Percentiles rank a stretch among this genome's conserved stretches.
Conservation (phyloP, 2,797 vertebrate species). For the Perodicticus potto region DNA sequence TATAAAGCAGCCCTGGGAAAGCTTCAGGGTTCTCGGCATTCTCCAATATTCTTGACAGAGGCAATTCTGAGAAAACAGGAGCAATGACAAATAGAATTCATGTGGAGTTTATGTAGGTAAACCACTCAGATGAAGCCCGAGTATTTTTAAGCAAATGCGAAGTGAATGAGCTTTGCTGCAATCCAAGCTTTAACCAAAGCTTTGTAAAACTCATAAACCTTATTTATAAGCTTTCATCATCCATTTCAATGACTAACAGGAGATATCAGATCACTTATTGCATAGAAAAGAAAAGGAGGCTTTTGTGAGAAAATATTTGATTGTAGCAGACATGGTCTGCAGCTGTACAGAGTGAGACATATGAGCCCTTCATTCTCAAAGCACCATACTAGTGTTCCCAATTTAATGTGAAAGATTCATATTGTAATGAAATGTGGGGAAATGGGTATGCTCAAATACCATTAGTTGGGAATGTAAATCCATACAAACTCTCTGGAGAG, state of each 20-base stretch:
- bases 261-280: background rate
- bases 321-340: background rate
- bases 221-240: background rate
- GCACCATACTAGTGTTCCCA: background rate
- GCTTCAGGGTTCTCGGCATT: background rate
- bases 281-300: background rate
- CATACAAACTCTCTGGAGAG: background rate
- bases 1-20: conserved; percentile 32
- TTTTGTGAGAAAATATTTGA: background rate
- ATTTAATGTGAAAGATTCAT: background rate
- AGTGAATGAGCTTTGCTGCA: background rate
- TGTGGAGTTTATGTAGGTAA: background rate
- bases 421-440: background rate
- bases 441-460: background rate
- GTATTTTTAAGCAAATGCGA: background rate
- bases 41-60: conserved; percentile 35
- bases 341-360: background rate
- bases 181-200: background rate
- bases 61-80: background rate
- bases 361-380: background rate
- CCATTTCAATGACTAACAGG: background rate
- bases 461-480: background rate
- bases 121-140: background rate
- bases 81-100: conserved; percentile 31
- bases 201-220: background rate